Conservation (phyloP, 1,140 invertebrate genomes). For the Drosophila pseudoananassae region DNA sequence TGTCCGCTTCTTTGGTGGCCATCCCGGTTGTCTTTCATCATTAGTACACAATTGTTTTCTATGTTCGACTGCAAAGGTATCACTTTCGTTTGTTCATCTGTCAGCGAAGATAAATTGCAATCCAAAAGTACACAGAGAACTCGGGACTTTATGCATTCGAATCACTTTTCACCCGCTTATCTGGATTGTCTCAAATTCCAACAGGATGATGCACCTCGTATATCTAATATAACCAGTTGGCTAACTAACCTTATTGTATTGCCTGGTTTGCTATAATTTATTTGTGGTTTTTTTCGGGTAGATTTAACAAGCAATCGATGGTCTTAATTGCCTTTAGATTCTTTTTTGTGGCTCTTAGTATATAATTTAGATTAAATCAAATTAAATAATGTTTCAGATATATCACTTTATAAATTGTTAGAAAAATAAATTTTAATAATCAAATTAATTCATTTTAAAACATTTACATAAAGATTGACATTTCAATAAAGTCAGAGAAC, state of each 20-base stretch:
- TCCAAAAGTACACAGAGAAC: constrained; percentile 7
- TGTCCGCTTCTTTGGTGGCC: constrained; percentile 41
- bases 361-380: neutral
- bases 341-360: neutral
- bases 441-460: too few relatives aligned
- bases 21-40: constrained; percentile 56
- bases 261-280: constrained; percentile 22
- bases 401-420: too few relatives aligned
- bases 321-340: constrained; percentile 4
- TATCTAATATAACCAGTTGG: constrained; percentile 39
- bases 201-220: constrained; percentile 44
- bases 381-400: neutral
- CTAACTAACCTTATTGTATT: constrained; percentile 55
- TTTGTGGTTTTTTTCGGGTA: constrained; percentile 9
- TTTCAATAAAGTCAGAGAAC: constrained; percentile 11
- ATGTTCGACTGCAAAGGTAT: constrained; percentile 49
- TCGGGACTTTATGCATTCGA: constrained; percentile 38
- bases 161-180: constrained; percentile 58
- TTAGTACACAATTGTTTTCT: constrained; percentile 70
- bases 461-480: neutral
- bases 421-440: too few relatives aligned
- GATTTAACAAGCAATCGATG: constrained; percentile 6
- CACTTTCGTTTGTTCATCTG: constrained; percentile 47
- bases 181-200: constrained; percentile 53
- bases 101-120: constrained; percentile 42